Evolutionary conservation across 1,140 invertebrate genomes (phyloP).

Genomic region (Lethocerus indicus): DNA sequence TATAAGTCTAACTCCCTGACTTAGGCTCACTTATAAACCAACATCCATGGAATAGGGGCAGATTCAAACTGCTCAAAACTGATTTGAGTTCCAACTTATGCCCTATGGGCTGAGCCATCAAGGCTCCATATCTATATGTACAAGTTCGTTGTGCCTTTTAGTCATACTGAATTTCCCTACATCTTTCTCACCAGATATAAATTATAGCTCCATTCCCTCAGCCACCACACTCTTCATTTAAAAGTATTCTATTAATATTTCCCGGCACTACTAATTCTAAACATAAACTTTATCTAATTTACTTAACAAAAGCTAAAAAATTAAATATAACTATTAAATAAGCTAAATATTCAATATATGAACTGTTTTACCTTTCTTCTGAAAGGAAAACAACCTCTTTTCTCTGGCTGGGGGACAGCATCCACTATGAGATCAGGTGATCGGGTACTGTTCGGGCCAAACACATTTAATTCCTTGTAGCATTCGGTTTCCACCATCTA

Average conservation of each 20-base stretch:
- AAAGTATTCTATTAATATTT: constrained; percentile 20
- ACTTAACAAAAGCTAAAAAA: not conserved
- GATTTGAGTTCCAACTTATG: no score
- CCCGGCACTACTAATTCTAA: not conserved
- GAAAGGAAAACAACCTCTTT: constrained; percentile 74
- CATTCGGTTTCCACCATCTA: constrained; percentile 97
- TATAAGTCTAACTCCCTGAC: no score
- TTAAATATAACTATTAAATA: not conserved
- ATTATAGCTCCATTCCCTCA: no score
- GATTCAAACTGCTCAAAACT: no score
- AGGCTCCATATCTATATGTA: no score
- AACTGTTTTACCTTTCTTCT: constrained; percentile 48
- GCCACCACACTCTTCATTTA: constrained; percentile 13
- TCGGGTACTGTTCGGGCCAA: constrained; percentile 58
- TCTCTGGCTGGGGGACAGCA: constrained; percentile 52
- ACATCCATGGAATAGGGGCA: no score
- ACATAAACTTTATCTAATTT: not conserved
- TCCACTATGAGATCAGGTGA: constrained; percentile 70
- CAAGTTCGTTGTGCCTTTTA: no score
- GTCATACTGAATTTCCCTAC: no score
- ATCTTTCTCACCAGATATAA: no score
- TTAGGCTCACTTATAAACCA: no score
- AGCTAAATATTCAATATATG: not conserved
- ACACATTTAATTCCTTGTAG: constrained; percentile 86
- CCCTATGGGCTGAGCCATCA: no score